Evolutionary conservation across 2,888 invertebrate genomes (phyloP).

Genomic region (Thereva nobilitata): DNA sequence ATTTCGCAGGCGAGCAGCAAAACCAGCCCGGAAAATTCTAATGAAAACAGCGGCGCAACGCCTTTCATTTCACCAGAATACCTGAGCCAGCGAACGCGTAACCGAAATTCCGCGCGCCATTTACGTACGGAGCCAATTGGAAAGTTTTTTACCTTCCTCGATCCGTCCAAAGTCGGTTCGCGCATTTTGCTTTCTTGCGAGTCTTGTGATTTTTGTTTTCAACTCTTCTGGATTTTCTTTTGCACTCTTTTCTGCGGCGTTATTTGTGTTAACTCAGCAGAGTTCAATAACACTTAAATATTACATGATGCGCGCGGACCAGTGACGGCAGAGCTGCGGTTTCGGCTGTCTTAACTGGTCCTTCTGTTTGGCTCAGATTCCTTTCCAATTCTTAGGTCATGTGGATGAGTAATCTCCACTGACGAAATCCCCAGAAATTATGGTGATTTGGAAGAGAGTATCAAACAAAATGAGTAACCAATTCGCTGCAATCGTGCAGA

Average conservation of each 20-base stretch:
- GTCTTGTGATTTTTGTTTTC: constrained; percentile 11
- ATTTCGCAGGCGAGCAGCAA: not conserved
- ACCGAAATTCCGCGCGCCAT: constrained; percentile 39
- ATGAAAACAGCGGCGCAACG: constrained; percentile 29
- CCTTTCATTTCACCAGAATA: constrained; percentile 39
- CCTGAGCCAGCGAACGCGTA: constrained; percentile 36
- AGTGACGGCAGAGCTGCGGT: constrained; percentile 1
- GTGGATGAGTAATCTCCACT: no score
- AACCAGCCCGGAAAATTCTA: constrained; percentile 30
- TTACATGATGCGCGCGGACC: constrained; percentile 34
- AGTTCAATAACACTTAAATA: constrained; percentile 42
- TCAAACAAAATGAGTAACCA: no score
- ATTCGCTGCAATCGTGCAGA: no score
- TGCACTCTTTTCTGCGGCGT: constrained; percentile 13
- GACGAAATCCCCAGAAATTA: no score
- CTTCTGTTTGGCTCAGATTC: no score
- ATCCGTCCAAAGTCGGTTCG: constrained; percentile 16
- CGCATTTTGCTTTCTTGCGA: constrained; percentile 18
- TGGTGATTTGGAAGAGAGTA: no score
- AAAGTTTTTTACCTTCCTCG: constrained; percentile 36
- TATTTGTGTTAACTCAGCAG: constrained; percentile 35
- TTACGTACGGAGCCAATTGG: constrained; percentile 36
- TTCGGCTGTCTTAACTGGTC: no score
- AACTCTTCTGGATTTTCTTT: constrained; percentile 11
- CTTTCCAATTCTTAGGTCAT: no score